Percentiles rank a stretch among this genome's conserved stretches.
Evolutionary conservation across 2,888 invertebrate species (phyloP).

Genomic region (Rhamphomyia laevipes): DNA sequence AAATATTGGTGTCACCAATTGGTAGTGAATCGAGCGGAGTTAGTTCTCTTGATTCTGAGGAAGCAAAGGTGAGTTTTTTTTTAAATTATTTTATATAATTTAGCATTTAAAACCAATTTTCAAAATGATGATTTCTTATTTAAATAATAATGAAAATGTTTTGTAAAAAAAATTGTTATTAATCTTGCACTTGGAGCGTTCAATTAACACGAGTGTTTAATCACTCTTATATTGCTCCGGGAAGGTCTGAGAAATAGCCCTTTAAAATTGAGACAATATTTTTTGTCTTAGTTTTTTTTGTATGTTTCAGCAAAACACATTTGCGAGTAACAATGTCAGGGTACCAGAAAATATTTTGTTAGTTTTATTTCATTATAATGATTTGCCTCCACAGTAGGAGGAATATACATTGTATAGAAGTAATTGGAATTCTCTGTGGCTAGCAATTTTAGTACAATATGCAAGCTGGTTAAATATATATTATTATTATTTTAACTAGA

Average conservation of each 20-base stretch:
- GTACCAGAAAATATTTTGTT: slow-evolving; percentile 7
- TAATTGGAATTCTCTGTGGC: slow-evolving; percentile 6
- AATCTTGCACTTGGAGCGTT: slow-evolving; percentile 10
- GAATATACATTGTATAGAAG: no score
- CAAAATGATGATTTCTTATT: neutral
- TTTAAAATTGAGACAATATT: no score
- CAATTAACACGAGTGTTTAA: slow-evolving; percentile 5
- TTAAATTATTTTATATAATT: neutral
- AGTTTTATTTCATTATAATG: neutral
- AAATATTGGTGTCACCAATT: slow-evolving; percentile 31
- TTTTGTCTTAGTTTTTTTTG: neutral
- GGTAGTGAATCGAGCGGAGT: slow-evolving; percentile 52
- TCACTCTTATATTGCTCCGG: slow-evolving; percentile 1
- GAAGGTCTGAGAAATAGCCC: slow-evolving; percentile 9
- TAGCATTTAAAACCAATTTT: neutral
- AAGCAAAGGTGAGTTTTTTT: slow-evolving; percentile 16
- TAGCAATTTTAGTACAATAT: slow-evolving; percentile 11
- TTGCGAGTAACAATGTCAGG: slow-evolving; percentile 4
- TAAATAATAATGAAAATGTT: neutral
- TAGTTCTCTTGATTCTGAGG: slow-evolving; percentile 42
- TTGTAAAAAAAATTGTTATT: neutral
- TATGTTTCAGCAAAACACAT: slow-evolving; percentile 7
- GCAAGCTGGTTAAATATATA: slow-evolving; percentile 6
- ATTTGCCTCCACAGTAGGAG: no score
- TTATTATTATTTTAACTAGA: slow-evolving; percentile 3